Conservation (phyloP, 2,888 invertebrate genomes). For the Temnothorax unifasciatus region DNA sequence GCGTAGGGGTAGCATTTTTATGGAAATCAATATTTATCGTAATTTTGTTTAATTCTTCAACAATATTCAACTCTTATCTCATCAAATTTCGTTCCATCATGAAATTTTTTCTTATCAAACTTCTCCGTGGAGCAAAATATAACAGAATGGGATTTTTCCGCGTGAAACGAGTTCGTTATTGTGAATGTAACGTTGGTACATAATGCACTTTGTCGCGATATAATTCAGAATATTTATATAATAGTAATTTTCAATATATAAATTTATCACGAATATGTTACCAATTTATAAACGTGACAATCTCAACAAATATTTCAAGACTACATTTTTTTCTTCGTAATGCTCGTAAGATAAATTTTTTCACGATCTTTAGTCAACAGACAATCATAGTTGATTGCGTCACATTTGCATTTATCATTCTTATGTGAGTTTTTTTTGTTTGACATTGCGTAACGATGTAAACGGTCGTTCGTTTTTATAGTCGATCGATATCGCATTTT, state of each 20-base stretch:
- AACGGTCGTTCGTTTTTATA: neutral
- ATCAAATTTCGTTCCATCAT: neutral
- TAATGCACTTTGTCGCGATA: neutral
- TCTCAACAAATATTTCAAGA: neutral
- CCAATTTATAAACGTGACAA: neutral
- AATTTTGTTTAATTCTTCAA: neutral
- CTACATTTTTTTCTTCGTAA: neutral
- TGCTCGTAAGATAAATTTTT: neutral
- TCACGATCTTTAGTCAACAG: neutral
- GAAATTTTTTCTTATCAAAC: neutral
- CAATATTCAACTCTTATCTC: neutral
- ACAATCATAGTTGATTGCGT: neutral
- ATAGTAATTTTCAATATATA: neutral
- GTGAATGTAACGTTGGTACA: neutral
- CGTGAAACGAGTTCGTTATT: neutral
- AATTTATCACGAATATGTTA: neutral
- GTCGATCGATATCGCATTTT: constrained; percentile 23
- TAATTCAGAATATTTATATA: constrained; percentile 3
- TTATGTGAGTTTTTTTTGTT: constrained; percentile 7
- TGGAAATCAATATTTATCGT: neutral
- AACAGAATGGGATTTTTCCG: neutral
- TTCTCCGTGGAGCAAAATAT: neutral
- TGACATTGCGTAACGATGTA: constrained; percentile 7
- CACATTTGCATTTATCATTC: neutral
- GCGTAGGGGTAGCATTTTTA: neutral